A percentile compares a stretch with the other conserved stretches of the same genome.
Conservation (phyloP, 2,113 vertebrate genomes). For the Gallinago paraguaiae region DNA sequence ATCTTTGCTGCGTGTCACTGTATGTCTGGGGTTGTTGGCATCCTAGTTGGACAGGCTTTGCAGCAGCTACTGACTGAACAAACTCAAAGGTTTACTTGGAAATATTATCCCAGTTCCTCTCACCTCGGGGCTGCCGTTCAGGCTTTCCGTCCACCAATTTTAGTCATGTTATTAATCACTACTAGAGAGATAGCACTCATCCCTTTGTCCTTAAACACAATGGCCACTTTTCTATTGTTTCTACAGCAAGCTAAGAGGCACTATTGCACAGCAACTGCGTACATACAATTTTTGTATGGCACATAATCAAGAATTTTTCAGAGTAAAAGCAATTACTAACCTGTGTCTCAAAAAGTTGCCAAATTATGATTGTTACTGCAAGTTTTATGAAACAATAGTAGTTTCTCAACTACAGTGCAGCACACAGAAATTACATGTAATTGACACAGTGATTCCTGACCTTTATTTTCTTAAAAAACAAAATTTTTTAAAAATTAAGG, state of each 20-base stretch:
- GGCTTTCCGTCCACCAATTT: neutral
- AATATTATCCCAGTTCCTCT: neutral
- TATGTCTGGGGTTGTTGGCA: neutral
- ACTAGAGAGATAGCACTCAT: neutral
- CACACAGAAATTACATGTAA: neutral
- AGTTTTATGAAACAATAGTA: neutral
- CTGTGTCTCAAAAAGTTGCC: neutral
- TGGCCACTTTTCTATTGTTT: neutral
- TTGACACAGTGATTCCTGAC: neutral
- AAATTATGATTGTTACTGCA: neutral
- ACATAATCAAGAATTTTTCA: neutral
- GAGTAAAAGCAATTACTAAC: neutral
- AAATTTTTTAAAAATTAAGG: neutral
- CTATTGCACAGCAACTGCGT: fast-evolving
- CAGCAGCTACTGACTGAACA: neutral
- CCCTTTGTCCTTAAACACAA: neutral
- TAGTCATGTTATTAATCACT: neutral
- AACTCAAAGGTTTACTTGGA: neutral
- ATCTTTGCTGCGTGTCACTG: neutral
- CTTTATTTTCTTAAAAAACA: neutral
- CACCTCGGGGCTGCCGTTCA: neutral
- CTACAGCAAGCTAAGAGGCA: neutral
- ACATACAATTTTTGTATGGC: neutral
- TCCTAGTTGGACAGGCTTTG: fast-evolving
- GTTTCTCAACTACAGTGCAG: neutral